phyloP scores from a whole-genome alignment of 2,888 invertebrate genomes.

The Macrophya alboannulata region DNA sequence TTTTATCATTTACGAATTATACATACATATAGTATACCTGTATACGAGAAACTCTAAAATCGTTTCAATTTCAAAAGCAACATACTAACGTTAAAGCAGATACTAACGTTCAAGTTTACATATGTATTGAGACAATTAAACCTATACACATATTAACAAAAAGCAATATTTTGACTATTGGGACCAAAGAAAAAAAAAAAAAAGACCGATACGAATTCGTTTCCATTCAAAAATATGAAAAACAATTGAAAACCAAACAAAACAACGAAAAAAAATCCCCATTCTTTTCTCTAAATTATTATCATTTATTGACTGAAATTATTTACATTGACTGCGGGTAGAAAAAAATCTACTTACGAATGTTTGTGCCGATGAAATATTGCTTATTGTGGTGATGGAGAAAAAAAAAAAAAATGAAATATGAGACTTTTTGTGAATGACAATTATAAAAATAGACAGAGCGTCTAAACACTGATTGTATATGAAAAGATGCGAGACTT shows the following conservation, averaged over 20 bases:
- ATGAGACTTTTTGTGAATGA: background rate
- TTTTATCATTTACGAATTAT: background rate
- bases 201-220: background rate
- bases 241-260: too few relatives aligned
- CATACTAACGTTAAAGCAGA: background rate
- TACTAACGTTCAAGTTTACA: background rate
- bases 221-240: background rate
- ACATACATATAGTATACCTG: background rate
- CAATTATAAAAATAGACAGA: background rate
- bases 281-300: background rate
- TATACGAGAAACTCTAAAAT: background rate
- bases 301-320: background rate
- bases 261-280: background rate
- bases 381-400: background rate
- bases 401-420: background rate
- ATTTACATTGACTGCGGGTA: background rate
- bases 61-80: background rate
- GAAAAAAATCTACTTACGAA: background rate
- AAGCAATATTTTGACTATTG: constrained; percentile 25
- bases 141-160: background rate
- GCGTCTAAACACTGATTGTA: background rate
- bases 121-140: background rate
- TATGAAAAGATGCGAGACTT: background rate
- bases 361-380: background rate
- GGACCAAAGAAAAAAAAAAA: constrained; percentile 6